Conservation (phyloP, 2,888 invertebrate genomes). For the Troides aeacus region DNA sequence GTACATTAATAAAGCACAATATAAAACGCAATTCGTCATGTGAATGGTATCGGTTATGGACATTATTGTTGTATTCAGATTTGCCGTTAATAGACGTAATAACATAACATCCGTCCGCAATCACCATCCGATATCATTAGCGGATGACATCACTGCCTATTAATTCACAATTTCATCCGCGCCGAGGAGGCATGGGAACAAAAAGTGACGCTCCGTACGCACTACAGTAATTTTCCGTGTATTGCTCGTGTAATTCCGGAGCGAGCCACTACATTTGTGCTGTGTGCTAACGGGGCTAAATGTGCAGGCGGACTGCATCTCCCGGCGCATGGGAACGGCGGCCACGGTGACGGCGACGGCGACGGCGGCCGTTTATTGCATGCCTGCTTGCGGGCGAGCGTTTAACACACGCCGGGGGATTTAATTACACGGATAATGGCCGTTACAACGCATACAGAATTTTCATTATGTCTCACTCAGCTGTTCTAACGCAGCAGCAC, state of each 20-base stretch:
- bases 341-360: conserved; percentile 31
- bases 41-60: too few species aligned
- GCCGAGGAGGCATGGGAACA: conserved; percentile 52
- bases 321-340: conserved; percentile 60
- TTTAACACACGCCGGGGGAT: conserved; percentile 53
- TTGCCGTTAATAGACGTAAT: too few species aligned
- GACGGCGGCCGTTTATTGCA: conserved; percentile 37
- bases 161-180: conserved; percentile 28
- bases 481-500: conserved; percentile 31
- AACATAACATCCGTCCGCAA: too few species aligned
- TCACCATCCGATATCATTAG: conserved; percentile 24
- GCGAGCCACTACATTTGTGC: conserved; percentile 63
- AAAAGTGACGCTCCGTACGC: conserved; percentile 48
- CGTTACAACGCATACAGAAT: conserved; percentile 39
- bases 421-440: conserved; percentile 58
- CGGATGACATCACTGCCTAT: conserved; percentile 40
- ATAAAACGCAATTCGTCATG: too few species aligned
- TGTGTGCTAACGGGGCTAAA: conserved; percentile 71
- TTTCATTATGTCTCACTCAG: conserved; percentile 44
- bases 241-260: conserved; percentile 60
- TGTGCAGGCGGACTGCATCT: conserved; percentile 50
- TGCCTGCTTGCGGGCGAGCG: conserved; percentile 43
- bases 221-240: conserved; percentile 65
- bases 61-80: too few species aligned
- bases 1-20: too few species aligned